Percentiles rank a stretch among this genome's conserved stretches.
These are phyloP conservation scores for Meiosimyza platycephala DNA, from an alignment of 2,888 invertebrate genomes.

Conservation along the genomic window DNA sequence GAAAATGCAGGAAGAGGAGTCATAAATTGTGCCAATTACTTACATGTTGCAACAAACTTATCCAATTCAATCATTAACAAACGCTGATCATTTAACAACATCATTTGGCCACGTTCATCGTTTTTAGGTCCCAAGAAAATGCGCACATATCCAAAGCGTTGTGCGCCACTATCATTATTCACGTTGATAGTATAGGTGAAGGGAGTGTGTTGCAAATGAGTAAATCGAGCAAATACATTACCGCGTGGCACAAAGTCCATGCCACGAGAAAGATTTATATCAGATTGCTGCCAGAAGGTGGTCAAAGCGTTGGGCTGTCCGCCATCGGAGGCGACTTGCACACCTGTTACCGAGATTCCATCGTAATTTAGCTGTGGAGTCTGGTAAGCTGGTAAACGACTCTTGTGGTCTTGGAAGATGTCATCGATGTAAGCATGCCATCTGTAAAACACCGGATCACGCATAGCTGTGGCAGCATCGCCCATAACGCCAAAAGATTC, in stretches of 20 bases:
- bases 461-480: constrained; percentile 86
- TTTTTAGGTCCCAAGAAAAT: constrained; percentile 76
- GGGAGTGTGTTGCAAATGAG: constrained; percentile 80
- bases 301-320: constrained; percentile 71
- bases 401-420: constrained; percentile 81
- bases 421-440: constrained; percentile 86
- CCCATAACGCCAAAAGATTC: constrained; percentile 87
- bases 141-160: constrained; percentile 73
- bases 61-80: constrained; percentile 77
- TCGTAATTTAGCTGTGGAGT: constrained; percentile 57
- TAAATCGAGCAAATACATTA: constrained; percentile 76
- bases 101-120: constrained; percentile 75
- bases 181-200: constrained; percentile 77
- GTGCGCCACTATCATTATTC: constrained; percentile 70
- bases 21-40: constrained; percentile 55
- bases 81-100: constrained; percentile 73
- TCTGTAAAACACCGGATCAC: constrained; percentile 88
- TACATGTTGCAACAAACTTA: constrained; percentile 73
- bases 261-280: constrained; percentile 81
- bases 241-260: constrained; percentile 86
- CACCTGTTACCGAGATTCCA: constrained; percentile 72
- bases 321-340: constrained; percentile 70
- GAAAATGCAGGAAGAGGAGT: neutral
- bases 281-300: constrained; percentile 85
- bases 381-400: constrained; percentile 75